Conservation (phyloP, 2,797 vertebrate species). For the Oreochromis grahami region DNA sequence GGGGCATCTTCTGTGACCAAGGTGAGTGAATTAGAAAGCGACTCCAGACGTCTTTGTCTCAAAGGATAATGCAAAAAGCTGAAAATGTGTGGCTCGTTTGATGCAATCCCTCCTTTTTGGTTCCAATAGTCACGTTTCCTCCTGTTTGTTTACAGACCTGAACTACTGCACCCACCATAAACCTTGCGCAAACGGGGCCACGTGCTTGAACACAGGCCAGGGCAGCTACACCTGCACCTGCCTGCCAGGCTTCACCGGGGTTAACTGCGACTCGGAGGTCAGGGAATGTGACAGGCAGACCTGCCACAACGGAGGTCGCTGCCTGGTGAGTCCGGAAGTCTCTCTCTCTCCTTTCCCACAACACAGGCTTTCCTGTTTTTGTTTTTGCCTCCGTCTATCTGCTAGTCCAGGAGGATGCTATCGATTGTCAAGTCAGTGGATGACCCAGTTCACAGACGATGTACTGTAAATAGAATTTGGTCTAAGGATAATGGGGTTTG, state of each 20-base stretch:
- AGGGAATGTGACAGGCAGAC: constrained; percentile 93
- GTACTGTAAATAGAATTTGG: constrained; percentile 69
- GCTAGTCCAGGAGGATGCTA: constrained; percentile 72
- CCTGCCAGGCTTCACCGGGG: constrained; percentile 87
- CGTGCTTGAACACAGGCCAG: constrained; percentile 95
- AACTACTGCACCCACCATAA: constrained; percentile 98
- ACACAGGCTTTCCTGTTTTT: constrained; percentile 81
- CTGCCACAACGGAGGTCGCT: constrained; percentile 91
- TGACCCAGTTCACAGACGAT: constrained; percentile 75
- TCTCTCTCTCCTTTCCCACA: constrained; percentile 76
- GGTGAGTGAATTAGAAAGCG: constrained; percentile 24
- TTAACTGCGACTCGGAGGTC: constrained; percentile 90
- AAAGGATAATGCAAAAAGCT: background rate
- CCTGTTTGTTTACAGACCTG: constrained; percentile 79
- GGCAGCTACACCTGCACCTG: constrained; percentile 96
- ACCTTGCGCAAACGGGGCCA: constrained; percentile 92
- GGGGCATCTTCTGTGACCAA: constrained; percentile 96
- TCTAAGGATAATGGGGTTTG: constrained; percentile 53
- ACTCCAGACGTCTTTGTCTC: background rate
- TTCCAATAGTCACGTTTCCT: background rate
- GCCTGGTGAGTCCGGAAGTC: constrained; percentile 86
- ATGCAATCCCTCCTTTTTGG: background rate
- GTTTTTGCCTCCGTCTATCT: constrained; percentile 74
- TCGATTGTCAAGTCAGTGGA: constrained; percentile 71
- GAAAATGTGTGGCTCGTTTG: background rate